phyloP scores from a whole-genome alignment of 1,140 invertebrate genomes.

The Battus philenor region DNA sequence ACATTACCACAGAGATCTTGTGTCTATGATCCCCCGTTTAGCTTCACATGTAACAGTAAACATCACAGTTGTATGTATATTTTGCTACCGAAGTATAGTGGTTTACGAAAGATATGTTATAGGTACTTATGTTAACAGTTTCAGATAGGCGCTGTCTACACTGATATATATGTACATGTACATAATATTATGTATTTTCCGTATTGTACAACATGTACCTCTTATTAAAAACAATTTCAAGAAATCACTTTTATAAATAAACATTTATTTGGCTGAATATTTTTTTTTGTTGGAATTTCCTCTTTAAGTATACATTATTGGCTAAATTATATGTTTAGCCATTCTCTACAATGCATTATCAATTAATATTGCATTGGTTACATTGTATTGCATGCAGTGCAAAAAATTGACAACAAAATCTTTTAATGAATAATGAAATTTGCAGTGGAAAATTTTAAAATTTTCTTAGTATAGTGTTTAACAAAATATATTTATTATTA shows the following conservation, averaged over 20 bases:
- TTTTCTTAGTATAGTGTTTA: no score
- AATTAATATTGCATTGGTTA: no score
- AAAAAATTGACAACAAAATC: no score
- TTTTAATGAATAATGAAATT: no score
- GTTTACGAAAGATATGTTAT: slow-evolving; percentile 10
- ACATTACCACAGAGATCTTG: not conserved
- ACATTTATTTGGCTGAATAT: slow-evolving; percentile 17
- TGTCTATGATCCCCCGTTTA: not conserved
- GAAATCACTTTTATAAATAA: slow-evolving; percentile 16
- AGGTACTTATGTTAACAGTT: slow-evolving; percentile 12
- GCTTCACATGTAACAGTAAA: not conserved
- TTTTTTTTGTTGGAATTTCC: slow-evolving; percentile 15
- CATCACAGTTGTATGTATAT: slow-evolving; percentile 12
- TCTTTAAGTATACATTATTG: no score
- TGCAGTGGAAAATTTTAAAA: no score
- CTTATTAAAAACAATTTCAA: slow-evolving; percentile 13
- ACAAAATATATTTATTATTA: no score
- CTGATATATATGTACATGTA: slow-evolving; percentile 12
- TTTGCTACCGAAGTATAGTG: slow-evolving; percentile 10
- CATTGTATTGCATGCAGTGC: no score
- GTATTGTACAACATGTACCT: slow-evolving; percentile 14
- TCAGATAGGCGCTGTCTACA: slow-evolving; percentile 11
- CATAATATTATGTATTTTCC: slow-evolving; percentile 13
- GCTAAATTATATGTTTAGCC: no score
- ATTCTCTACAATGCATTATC: no score